Evolutionary conservation across 2,113 vertebrate species (phyloP).

Genomic region (Campylorhamphus procurvoides): DNA sequence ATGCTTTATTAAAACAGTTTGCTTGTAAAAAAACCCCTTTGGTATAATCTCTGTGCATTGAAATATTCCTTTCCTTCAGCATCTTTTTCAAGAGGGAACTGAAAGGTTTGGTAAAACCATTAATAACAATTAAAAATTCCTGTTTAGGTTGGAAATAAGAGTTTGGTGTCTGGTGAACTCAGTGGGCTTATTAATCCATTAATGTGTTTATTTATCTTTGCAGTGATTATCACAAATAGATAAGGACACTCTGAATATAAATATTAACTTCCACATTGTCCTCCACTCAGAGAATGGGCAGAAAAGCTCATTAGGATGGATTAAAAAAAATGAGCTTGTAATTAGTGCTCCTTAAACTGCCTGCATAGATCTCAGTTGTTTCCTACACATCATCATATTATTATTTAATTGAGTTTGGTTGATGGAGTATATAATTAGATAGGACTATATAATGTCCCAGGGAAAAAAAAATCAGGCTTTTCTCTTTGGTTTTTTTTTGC

Average conservation of each 20-base stretch:
- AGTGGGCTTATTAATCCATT: not conserved
- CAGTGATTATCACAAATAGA: not conserved
- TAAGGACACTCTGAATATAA: not conserved
- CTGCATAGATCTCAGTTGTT: constrained; percentile 48
- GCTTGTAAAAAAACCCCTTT: not conserved
- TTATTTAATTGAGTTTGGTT: constrained; percentile 71
- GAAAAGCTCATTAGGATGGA: constrained; percentile 35
- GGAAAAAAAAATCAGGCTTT: not conserved
- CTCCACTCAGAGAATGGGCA: constrained; percentile 4
- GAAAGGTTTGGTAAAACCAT: not conserved
- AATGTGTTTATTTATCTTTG: not conserved
- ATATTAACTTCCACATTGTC: not conserved
- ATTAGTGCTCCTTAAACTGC: constrained; percentile 53
- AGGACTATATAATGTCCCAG: constrained; percentile 48
- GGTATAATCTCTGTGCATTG: not conserved
- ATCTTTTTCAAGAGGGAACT: not conserved
- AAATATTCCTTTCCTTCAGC: not conserved
- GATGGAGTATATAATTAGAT: constrained; percentile 69
- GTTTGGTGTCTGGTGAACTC: not conserved
- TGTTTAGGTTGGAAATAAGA: rapidly evolving
- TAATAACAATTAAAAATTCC: not conserved
- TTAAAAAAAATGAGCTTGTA: constrained; percentile 62
- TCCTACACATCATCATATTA: constrained; percentile 39
- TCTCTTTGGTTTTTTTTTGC: not conserved
- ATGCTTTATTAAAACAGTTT: not conserved